Percentiles rank a stretch among this genome's conserved stretches.
phyloP scores from a whole-genome alignment of 2,888 invertebrate species.

The Chironomus riparius region DNA sequence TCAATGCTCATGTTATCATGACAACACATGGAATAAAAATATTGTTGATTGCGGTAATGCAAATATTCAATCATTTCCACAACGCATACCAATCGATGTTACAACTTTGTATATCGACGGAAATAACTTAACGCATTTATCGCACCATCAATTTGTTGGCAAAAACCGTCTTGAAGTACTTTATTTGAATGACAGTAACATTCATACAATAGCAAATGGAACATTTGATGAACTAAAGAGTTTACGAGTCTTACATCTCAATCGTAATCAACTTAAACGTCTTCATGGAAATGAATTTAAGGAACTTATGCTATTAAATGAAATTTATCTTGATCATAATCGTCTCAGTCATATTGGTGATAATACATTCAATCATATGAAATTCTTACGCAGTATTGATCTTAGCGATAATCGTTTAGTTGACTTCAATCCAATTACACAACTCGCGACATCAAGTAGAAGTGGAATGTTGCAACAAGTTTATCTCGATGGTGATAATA shows the following conservation, averaged over 20 bases:
- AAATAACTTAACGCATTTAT: constrained; percentile 66
- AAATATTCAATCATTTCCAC: constrained; percentile 64
- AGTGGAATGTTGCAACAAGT: constrained; percentile 52
- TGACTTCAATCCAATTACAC: constrained; percentile 65
- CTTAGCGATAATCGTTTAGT: constrained; percentile 70
- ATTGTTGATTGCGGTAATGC: constrained; percentile 74
- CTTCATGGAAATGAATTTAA: constrained; percentile 72
- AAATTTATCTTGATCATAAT: constrained; percentile 69
- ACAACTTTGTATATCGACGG: constrained; percentile 81
- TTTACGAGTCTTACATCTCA: constrained; percentile 64
- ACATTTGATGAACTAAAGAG: constrained; percentile 73
- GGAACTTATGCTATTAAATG: constrained; percentile 60
- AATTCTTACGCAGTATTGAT: constrained; percentile 59
- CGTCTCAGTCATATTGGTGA: constrained; percentile 63
- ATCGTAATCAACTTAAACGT: constrained; percentile 62
- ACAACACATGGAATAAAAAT: constrained; percentile 76
- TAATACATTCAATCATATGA: constrained; percentile 65
- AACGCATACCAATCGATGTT: constrained; percentile 79
- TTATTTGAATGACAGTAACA: constrained; percentile 69
- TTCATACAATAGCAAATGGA: constrained; percentile 66
- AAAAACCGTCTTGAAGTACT: constrained; percentile 71
- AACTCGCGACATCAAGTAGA: constrained; percentile 54
- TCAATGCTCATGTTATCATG: constrained; percentile 79
- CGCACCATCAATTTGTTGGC: constrained; percentile 78
- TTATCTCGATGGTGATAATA: constrained; percentile 60